A percentile compares a stretch with the other conserved stretches of the same genome.
These are phyloP conservation scores for Cataglyphis albicans DNA, from an alignment of 2,888 invertebrate genomes.

Conservation along the genomic window DNA sequence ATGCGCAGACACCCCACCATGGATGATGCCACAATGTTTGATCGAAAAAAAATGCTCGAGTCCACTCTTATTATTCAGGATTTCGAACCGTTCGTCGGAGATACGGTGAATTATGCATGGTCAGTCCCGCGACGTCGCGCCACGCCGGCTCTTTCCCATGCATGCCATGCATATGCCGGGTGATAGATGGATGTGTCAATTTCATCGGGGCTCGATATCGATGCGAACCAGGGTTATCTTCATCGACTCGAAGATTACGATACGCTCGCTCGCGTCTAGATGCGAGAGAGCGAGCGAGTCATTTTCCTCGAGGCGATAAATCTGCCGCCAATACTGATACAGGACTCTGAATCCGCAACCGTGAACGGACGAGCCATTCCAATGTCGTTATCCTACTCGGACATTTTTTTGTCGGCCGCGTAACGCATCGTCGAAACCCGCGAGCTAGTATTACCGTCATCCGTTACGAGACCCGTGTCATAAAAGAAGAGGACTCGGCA, in stretches of 20 bases:
- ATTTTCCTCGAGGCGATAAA: constrained; percentile 55
- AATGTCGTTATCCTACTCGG: constrained; percentile 37
- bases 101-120: constrained; percentile 84
- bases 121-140: constrained; percentile 72
- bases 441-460: constrained; percentile 27
- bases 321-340: constrained; percentile 48
- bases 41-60: constrained; percentile 48
- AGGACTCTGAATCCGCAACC: constrained; percentile 38
- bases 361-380: constrained; percentile 18
- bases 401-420: constrained; percentile 37
- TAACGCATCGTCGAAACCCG: constrained; percentile 42
- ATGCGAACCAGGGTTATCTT: constrained; percentile 76
- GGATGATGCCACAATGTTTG: constrained; percentile 26
- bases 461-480: background rate
- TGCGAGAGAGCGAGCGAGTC: constrained; percentile 40
- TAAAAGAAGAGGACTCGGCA: background rate
- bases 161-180: constrained; percentile 75
- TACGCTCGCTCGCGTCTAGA: constrained; percentile 46
- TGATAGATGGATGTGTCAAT: constrained; percentile 83
- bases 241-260: constrained; percentile 73
- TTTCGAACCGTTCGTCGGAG: constrained; percentile 80
- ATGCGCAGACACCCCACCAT: constrained; percentile 2
- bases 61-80: constrained; percentile 80
- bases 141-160: constrained; percentile 75
- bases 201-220: constrained; percentile 78